Base-by-base conservation (phyloP, 2,888 invertebrate genomes). In the Serrognathus titanus region DNA sequence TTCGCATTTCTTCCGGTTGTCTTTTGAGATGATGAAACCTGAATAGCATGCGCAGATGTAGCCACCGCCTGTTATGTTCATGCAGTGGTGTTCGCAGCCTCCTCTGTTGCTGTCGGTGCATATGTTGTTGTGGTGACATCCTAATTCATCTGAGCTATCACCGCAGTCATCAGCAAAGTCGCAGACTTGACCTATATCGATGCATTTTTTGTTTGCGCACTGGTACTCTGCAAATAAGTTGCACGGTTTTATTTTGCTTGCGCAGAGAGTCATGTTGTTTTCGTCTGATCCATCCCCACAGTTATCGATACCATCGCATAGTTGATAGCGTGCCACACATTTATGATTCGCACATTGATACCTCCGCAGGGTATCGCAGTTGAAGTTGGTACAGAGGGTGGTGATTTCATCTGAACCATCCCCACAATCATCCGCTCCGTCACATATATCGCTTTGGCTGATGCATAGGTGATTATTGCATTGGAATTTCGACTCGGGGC, bases 251-350 rank as follows among this genome's bases (percentile, higher is more conserved):
- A 85, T 83, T 60, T 87, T 85, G n/a, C 84, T 81, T 1, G 89
- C 86, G 72, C 94, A 95, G 53, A 94, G 78, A 0, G 94, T 94
- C 85, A 94, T 90, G 77, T 95, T 94, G 77, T 95, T 95, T 78
- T 97, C 97, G 77, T 97, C 97, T 0, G 92, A 92, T 7, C 94
- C 94, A 76, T 97, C 96, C 38, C 93, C 92, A 76, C 97, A 97
- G 76, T 97, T 94, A 76, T 95, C 92, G 12, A 90, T 83, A 35
- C 92, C 90, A 77, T 97, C 96, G 76, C 97, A 97, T 7, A 93
- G 83, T 71, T 92, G 92, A 71, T 91, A 92, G 76, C 86, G 81
- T 1, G 92, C 88, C 55, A 94, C 91, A 69, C 94, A 94, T 64
- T 91, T 87, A 64, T 91, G 90, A 39, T 58, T 58, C 39, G 35